Conservation (phyloP, 2,113 vertebrate species). For the Gadus chalcogrammus region DNA sequence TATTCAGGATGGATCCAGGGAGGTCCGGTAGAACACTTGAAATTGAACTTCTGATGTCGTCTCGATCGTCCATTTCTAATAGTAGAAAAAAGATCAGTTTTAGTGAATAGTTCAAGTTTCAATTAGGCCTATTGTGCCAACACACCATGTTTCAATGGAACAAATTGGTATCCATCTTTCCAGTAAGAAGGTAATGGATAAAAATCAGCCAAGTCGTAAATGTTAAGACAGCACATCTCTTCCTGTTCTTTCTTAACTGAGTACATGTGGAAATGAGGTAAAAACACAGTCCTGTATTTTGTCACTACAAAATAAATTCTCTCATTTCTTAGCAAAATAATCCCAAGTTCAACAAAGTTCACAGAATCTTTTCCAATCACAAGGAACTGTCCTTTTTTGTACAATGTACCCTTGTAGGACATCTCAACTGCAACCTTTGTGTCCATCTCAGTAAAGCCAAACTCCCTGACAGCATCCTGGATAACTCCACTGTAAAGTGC, state of each 20-base stretch:
- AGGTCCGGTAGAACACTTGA: too few relatives aligned
- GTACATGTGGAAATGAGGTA: constrained; percentile 40
- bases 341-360: constrained; percentile 40
- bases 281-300: constrained; percentile 18
- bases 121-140: constrained; percentile 25
- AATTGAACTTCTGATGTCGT: too few relatives aligned
- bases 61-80: too few relatives aligned
- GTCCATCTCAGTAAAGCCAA: constrained; percentile 38
- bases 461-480: constrained; percentile 38
- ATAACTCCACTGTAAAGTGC: constrained; percentile 40
- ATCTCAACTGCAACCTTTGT: constrained; percentile 29
- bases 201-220: constrained; percentile 37
- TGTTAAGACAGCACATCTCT: constrained; percentile 27
- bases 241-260: constrained; percentile 20
- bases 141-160: constrained; percentile 47
- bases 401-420: constrained; percentile 33
- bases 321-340: constrained; percentile 41
- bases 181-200: constrained; percentile 38
- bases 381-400: constrained; percentile 36
- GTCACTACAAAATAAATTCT: constrained; percentile 33
- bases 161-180: constrained; percentile 25
- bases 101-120: too few relatives aligned
- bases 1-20: too few relatives aligned
- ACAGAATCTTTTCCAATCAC: constrained; percentile 25
- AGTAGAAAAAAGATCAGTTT: too few relatives aligned